phyloP scores from a whole-genome alignment of 37 sponge, comb jelly and placozoan species.

The Haliclona indistincta region DNA sequence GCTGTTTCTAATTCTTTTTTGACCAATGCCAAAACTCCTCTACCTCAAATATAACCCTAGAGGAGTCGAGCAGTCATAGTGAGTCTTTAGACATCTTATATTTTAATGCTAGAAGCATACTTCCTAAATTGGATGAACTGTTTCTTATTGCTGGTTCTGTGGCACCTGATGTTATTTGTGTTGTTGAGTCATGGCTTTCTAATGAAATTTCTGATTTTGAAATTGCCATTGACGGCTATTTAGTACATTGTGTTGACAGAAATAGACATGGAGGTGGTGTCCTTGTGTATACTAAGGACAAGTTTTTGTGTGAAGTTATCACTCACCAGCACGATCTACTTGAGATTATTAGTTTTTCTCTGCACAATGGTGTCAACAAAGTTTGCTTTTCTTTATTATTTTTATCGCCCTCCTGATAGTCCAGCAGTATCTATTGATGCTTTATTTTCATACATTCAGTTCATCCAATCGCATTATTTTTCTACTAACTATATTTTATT shows the following conservation, averaged over 20 bases:
- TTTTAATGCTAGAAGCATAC: too few relatives aligned
- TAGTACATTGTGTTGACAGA: not conserved
- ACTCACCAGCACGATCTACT: not conserved
- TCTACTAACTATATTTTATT: too few relatives aligned
- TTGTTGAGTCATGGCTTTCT: conserved; percentile 12
- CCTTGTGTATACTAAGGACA: not conserved
- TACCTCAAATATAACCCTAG: too few relatives aligned
- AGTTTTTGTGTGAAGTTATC: not conserved
- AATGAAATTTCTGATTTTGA: conserved; percentile 1
- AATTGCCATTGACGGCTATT: not conserved
- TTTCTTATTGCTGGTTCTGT: not conserved
- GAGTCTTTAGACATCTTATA: too few relatives aligned
- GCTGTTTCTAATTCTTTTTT: too few relatives aligned
- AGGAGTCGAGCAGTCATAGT: too few relatives aligned
- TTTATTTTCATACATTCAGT: not conserved
- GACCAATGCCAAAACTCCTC: too few relatives aligned
- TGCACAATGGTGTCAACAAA: not conserved
- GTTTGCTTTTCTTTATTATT: not conserved
- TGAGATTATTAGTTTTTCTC: not conserved
- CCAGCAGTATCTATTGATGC: not conserved
- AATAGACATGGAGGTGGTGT: too few relatives aligned
- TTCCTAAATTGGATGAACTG: too few relatives aligned
- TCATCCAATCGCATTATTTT: not conserved
- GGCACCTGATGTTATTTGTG: not conserved
- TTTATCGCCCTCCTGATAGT: not conserved